A percentile compares a stretch with the other conserved stretches of the same genome.
Evolutionary conservation across 92 coral and sea anemone genomes (phyloP).

Genomic region (Blastomussa wellsi): DNA sequence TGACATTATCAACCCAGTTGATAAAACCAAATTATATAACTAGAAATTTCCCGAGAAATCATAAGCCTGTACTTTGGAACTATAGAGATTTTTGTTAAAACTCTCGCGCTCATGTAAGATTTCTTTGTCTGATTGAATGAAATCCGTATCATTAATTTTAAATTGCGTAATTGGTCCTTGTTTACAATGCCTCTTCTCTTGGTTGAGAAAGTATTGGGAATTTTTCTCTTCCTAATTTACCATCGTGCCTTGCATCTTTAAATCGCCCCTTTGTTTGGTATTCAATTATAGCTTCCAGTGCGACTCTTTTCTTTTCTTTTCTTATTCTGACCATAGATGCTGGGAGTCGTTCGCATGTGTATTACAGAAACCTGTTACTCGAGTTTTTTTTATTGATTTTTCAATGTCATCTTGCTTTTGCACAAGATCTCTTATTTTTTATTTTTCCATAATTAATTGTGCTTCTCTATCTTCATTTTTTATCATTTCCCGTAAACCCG

Average conservation of each 20-base stretch:
- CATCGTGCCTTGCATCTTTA: background rate
- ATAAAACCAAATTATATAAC: too few species aligned
- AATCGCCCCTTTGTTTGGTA: background rate
- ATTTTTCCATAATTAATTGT: background rate
- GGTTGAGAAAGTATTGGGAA: background rate
- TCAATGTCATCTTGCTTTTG: constrained; percentile 8
- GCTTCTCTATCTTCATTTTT: background rate
- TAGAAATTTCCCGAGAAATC: background rate
- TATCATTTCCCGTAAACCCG: too few species aligned
- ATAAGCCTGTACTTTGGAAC: background rate
- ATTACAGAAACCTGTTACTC: background rate
- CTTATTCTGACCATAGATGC: background rate
- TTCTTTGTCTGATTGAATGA: background rate
- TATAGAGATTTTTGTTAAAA: constrained; percentile 10
- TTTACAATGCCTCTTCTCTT: background rate
- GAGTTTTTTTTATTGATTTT: background rate
- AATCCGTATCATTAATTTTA: too few species aligned
- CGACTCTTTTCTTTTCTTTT: background rate
- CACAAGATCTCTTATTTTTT: background rate
- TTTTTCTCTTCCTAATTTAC: background rate
- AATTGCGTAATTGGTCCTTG: background rate
- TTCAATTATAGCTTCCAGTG: background rate
- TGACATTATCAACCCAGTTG: too few species aligned
- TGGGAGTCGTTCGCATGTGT: too few species aligned
- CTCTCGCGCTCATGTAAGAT: background rate